These are phyloP conservation scores for Onthophagus sagittarius DNA, from an alignment of 2,888 invertebrate genomes.

Conservation along the genomic window DNA sequence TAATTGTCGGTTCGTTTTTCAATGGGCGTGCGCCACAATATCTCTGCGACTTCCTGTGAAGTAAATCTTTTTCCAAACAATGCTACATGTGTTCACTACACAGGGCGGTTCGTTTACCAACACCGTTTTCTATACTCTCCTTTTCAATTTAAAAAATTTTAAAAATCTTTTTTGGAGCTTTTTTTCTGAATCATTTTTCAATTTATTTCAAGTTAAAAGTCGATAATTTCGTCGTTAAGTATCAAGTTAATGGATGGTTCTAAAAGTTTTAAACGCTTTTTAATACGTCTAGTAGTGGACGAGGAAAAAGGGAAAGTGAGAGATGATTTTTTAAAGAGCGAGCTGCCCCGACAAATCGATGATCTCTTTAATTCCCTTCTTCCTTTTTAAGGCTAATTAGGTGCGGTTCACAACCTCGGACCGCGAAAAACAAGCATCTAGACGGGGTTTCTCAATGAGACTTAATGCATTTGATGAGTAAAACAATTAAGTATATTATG, in stretches of 20 bases:
- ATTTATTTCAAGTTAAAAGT: background rate
- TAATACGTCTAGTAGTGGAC: background rate
- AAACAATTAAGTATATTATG: conserved; percentile 23
- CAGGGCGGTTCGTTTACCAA: background rate
- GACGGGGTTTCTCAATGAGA: conserved; percentile 13
- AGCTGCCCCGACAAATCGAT: background rate
- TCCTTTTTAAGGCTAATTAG: background rate
- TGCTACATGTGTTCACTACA: background rate
- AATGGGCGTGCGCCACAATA: background rate
- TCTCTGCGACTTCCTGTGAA: background rate
- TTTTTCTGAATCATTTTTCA: background rate
- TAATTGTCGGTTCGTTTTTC: background rate
- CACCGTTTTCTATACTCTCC: background rate
- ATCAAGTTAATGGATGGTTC: background rate
- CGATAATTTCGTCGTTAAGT: background rate
- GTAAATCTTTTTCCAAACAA: background rate
- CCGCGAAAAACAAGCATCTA: background rate
- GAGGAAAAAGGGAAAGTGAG: background rate
- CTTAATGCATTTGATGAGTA: conserved; percentile 25
- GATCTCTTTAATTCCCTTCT: background rate
- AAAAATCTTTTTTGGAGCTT: background rate
- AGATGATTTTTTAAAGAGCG: background rate
- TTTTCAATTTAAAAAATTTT: background rate
- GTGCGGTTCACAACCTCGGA: background rate
- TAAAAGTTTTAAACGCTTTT: background rate